Percentiles rank a stretch among this genome's conserved stretches.
Conservation (phyloP, 2,797 vertebrate genomes). For the Enteromius thamalakanensis region DNA sequence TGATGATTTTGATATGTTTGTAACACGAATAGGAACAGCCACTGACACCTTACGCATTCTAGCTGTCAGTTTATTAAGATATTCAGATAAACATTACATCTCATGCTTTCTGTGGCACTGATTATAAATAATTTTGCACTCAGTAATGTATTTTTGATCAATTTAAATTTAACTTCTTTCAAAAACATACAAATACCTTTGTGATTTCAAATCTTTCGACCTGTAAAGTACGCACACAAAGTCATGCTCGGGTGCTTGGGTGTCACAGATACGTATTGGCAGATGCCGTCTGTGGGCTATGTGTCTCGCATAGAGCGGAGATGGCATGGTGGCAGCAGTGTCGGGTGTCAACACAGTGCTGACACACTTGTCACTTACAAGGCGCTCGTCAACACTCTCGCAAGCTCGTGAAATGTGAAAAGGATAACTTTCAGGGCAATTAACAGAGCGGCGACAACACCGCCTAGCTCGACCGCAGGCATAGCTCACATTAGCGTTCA, state of each 20-base stretch:
- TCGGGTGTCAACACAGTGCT: constrained; percentile 77
- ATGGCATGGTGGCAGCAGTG: constrained; percentile 69
- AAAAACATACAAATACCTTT: neutral
- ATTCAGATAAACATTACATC: constrained; percentile 3
- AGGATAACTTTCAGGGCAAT: constrained; percentile 65
- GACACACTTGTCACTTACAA: constrained; percentile 82
- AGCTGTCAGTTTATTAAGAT: constrained; percentile 24
- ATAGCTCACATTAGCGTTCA: constrained; percentile 57
- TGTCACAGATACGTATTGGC: constrained; percentile 62
- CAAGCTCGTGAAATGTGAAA: constrained; percentile 58
- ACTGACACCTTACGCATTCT: constrained; percentile 1
- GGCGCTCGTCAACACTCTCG: constrained; percentile 74
- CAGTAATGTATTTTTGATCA: neutral
- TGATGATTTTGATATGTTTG: neutral
- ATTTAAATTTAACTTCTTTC: neutral
- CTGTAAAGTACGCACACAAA: neutral
- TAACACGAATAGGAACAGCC: neutral
- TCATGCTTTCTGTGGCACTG: neutral
- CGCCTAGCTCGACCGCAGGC: constrained; percentile 49
- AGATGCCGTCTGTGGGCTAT: constrained; percentile 55
- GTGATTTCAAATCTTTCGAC: neutral
- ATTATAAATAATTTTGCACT: neutral
- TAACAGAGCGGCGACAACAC: constrained; percentile 57
- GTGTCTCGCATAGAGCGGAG: constrained; percentile 54
- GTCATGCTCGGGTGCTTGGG: constrained; percentile 6